Conservation (phyloP, 2,113 vertebrate species). For the Hepsetus odoe region DNA sequence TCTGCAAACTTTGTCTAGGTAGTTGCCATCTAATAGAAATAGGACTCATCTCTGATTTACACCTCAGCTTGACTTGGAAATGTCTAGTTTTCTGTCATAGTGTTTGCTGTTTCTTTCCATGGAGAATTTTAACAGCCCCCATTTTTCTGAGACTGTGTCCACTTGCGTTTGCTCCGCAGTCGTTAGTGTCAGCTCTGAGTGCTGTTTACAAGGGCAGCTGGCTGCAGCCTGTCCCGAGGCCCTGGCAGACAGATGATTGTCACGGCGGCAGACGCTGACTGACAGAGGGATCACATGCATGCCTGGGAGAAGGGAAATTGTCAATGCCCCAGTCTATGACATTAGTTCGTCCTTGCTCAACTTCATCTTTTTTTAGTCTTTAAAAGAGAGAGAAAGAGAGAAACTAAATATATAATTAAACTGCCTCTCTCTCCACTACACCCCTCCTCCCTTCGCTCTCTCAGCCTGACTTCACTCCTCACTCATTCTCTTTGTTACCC, state of each 20-base stretch:
- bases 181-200: constrained; percentile 70
- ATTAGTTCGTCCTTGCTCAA: constrained; percentile 84
- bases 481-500: constrained; percentile 49
- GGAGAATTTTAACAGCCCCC: neutral
- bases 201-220: constrained; percentile 81
- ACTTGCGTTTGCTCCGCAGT: constrained; percentile 62
- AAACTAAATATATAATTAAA: constrained; percentile 58
- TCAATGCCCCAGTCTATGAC: constrained; percentile 79
- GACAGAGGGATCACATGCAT: constrained; percentile 79
- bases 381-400: constrained; percentile 64
- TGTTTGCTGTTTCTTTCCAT: neutral
- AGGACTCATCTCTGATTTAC: neutral
- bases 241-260: constrained; percentile 77
- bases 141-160: constrained; percentile 32
- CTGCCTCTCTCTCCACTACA: constrained; percentile 55
- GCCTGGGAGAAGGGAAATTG: constrained; percentile 76
- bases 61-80: neutral
- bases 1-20: neutral
- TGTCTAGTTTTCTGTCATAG: neutral
- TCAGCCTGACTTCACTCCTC: constrained; percentile 52
- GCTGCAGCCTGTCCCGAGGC: constrained; percentile 74
- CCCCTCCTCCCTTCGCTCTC: constrained; percentile 51
- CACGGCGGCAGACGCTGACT: constrained; percentile 80
- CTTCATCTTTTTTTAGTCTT: constrained; percentile 68
- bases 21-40: too few relatives aligned